Percentiles rank a stretch among this genome's conserved stretches.
phyloP scores from a whole-genome alignment of 2,113 vertebrate genomes.

The Catharus minimus region DNA sequence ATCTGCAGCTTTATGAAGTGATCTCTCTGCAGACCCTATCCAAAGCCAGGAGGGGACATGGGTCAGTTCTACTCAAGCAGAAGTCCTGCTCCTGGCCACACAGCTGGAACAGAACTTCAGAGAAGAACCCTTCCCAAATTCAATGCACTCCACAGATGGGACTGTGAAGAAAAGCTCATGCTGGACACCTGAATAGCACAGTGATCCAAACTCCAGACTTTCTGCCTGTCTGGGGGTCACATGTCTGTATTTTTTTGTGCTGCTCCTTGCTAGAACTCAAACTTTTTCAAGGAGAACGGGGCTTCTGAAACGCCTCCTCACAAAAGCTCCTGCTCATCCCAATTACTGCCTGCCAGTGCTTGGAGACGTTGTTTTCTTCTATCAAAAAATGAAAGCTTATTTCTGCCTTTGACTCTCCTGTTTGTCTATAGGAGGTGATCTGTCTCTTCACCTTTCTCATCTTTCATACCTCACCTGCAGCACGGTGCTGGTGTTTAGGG shows the following conservation, averaged over 20 bases:
- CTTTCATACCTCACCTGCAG: slow-evolving; percentile 48
- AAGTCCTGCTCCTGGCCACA: neutral
- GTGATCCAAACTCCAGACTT: neutral
- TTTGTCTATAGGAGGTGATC: slow-evolving; percentile 59
- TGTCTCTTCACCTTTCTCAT: slow-evolving; percentile 54
- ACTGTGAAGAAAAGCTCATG: neutral
- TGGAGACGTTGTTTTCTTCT: slow-evolving; percentile 49
- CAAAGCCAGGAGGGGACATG: neutral
- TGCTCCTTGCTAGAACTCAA: slow-evolving; percentile 4
- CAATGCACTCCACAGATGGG: neutral
- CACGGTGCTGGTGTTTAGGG: neutral
- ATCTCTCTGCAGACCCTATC: neutral
- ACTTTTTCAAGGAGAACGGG: slow-evolving; percentile 4
- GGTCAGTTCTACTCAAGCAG: rapidly evolving
- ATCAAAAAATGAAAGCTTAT: slow-evolving; percentile 63
- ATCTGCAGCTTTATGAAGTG: neutral
- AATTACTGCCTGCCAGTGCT: slow-evolving; percentile 20
- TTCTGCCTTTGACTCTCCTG: slow-evolving; percentile 58
- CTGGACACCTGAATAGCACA: neutral
- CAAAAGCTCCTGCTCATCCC: slow-evolving; percentile 38
- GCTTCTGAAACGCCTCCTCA: neutral
- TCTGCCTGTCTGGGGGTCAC: neutral
- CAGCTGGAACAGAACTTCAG: neutral
- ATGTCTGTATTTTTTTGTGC: neutral
- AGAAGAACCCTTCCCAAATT: neutral